Base-by-base conservation (phyloP, 2,888 invertebrate genomes). In the Nesidiocoris tenuis region DNA sequence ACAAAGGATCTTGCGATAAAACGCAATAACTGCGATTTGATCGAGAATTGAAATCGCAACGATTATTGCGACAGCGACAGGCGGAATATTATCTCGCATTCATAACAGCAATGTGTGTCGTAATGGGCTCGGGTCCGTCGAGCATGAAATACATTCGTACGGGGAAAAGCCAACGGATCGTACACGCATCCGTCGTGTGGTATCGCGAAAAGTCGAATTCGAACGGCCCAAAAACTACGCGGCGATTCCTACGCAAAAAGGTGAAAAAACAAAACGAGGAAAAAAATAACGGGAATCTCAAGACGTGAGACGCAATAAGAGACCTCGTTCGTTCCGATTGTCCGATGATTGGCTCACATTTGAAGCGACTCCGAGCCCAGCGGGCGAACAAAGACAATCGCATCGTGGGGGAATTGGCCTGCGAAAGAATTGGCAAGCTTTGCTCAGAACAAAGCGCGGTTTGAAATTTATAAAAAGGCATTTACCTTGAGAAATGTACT, bases 261-360 rank as follows among this genome's bases (percentile, higher is more conserved):
- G 24, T 39, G 17, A 39, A 25, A n/a, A n/a, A 24, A 18, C 65
- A 39, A 39, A 65, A 65, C 65, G 65, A 39, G 18, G 67, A 5
- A 24, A 59, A 65, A 65, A 70, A 70, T 70, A 70, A 70, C 70
- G 70, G 70, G 70, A 70, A 59, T 12, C 59, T 59, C 25, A 65
- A 54, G 22, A 24, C 21, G 24, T 70, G 70, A 70, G 70, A 70
- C 70, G 70, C 70, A 70, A 70, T 70, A 59, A 25, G n/a, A n/a
- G 67, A 56, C 55, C 1, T 39, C 39, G n/a, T n/a, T n/a, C n/a
- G n/a, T 39, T 39, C 39, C 5, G 39, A 39, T 39, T 39, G 39
- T 3, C n/a, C n/a, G 39, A 7, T 12, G 12, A 3, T 39, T 39
- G 39, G 39, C 39, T 39, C 39, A 12, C 12, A 39, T 39, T 39